These are phyloP conservation scores for Lordiphosa fenestrarum DNA, from an alignment of 2,888 invertebrate species.

Conservation along the genomic window DNA sequence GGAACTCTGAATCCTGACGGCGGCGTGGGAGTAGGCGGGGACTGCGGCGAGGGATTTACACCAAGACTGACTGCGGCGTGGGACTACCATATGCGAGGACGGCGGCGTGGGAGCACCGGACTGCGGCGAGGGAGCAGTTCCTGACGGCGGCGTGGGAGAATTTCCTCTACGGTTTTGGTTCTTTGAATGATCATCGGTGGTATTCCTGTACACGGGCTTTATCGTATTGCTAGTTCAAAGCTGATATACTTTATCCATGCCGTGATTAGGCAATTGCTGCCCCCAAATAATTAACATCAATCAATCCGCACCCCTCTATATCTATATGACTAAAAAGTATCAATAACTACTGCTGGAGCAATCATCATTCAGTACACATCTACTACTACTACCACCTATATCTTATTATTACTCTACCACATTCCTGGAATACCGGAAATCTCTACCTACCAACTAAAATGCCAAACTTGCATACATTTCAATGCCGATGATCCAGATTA, in stretches of 20 bases:
- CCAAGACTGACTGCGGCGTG: no score
- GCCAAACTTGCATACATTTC: constrained; percentile 12
- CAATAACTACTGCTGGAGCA: constrained; percentile 43
- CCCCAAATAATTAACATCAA: constrained; percentile 17
- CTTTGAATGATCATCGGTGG: constrained; percentile 48
- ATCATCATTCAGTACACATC: constrained; percentile 60
- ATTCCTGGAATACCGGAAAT: constrained; percentile 71
- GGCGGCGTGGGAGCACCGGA: constrained; percentile 55
- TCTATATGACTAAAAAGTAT: constrained; percentile 14
- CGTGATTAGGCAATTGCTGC: constrained; percentile 25
- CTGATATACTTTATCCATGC: constrained; percentile 55
- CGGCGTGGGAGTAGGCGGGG: constrained; percentile 18
- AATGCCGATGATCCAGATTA: constrained; percentile 56
- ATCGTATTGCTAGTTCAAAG: constrained; percentile 51
- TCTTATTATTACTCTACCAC: constrained; percentile 24
- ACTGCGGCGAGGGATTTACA: constrained; percentile 52
- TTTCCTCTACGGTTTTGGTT: constrained; percentile 32
- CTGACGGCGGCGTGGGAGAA: constrained; percentile 57
- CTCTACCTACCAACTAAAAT: constrained; percentile 9
- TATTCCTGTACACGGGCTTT: constrained; percentile 37
- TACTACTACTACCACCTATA: constrained; percentile 14
- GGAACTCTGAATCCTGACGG: constrained; percentile 28
- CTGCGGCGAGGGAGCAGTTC: constrained; percentile 53
- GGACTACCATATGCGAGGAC: constrained; percentile 16
- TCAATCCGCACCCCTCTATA: constrained; percentile 28